These are phyloP conservation scores for Actenoides hombroni DNA, from an alignment of 2,113 vertebrate species.

Conservation along the genomic window DNA sequence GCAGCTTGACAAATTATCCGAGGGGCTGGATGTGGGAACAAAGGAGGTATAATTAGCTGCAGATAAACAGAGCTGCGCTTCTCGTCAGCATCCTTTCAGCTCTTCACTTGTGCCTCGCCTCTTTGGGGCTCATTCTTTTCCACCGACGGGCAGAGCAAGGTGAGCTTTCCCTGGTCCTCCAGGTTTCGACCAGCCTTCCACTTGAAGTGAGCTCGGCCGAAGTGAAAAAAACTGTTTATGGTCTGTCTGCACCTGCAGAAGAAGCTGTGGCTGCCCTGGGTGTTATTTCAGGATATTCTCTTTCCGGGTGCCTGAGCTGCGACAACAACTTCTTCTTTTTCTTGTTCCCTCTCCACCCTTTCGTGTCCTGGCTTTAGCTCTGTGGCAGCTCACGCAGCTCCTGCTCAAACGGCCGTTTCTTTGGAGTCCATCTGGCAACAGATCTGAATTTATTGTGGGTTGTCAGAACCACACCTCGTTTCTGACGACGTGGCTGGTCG, in stretches of 20 bases:
- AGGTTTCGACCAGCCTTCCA: background rate
- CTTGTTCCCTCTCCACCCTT: background rate
- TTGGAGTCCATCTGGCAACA: background rate
- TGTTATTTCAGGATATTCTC: constrained; percentile 4
- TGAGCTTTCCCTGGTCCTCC: background rate
- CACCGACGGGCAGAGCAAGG: background rate
- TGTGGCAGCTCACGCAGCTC: fast-evolving
- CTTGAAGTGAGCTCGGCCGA: background rate
- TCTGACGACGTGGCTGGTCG: background rate
- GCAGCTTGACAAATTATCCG: background rate
- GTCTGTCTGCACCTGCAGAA: constrained; percentile 25
- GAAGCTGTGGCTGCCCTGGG: background rate
- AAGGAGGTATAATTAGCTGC: constrained; percentile 55
- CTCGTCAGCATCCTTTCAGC: background rate
- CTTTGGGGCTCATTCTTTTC: background rate
- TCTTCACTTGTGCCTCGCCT: background rate
- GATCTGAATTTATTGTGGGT: background rate
- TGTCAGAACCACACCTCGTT: background rate
- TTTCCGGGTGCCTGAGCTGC: background rate
- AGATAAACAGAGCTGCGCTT: constrained; percentile 48
- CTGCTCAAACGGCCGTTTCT: background rate
- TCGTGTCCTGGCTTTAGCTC: background rate
- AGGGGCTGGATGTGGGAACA: constrained; percentile 46
- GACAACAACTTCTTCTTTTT: background rate
- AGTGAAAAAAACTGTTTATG: background rate